Percentiles rank a stretch among this genome's conserved stretches.
phyloP scores from a whole-genome alignment of 2,113 vertebrate genomes.

The Brachyhypopomus occidentalis region DNA sequence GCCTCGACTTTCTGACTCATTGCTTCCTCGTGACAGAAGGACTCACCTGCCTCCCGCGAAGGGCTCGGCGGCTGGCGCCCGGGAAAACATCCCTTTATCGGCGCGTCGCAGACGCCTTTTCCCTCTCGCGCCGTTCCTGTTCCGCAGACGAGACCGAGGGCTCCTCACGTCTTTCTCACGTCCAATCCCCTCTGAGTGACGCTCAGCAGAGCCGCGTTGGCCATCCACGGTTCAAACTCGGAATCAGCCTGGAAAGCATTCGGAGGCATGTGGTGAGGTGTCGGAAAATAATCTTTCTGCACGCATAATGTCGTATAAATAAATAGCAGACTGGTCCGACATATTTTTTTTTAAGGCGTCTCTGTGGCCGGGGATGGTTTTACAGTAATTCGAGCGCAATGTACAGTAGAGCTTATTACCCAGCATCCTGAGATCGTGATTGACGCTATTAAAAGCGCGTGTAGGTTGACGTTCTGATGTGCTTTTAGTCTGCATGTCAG shows the following conservation, averaged over 20 bases:
- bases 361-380: background rate
- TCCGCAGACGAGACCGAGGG: background rate
- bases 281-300: background rate
- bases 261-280: background rate
- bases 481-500: background rate
- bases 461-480: background rate
- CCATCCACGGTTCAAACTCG: background rate
- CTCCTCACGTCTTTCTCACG: constrained; percentile 26
- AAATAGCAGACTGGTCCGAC: background rate
- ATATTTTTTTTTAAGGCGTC: background rate
- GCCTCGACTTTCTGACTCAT: constrained; percentile 8
- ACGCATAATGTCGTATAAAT: background rate
- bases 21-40: background rate
- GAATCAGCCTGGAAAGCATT: background rate
- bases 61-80: constrained; percentile 29
- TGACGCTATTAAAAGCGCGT: background rate
- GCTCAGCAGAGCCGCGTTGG: background rate
- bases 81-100: constrained; percentile 28
- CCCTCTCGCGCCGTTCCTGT: constrained; percentile 5
- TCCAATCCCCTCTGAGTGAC: constrained; percentile 19
- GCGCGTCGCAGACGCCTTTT: constrained; percentile 14
- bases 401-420: background rate
- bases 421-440: background rate
- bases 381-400: constrained; percentile 3
- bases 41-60: background rate